These are phyloP conservation scores for Zoanthus sociatus DNA, from an alignment of 92 coral and sea anemone genomes.

Conservation along the genomic window DNA sequence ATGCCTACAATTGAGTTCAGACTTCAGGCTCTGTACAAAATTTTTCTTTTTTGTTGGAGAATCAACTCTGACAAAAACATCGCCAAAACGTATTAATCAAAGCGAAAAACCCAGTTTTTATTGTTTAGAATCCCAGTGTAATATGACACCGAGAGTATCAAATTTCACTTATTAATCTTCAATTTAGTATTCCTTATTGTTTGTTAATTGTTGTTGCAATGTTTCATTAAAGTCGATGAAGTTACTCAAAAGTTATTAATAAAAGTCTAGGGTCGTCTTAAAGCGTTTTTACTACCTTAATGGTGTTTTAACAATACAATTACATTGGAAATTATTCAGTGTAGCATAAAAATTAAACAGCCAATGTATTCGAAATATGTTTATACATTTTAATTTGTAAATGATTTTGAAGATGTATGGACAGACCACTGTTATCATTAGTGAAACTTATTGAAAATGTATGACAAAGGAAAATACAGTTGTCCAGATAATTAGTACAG, in stretches of 20 bases:
- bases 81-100: background rate
- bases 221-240: background rate
- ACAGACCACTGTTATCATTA: constrained; percentile 1
- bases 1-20: background rate
- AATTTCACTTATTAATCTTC: background rate
- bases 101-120: background rate
- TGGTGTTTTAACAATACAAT: constrained; percentile 20
- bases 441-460: constrained; percentile 1
- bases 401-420: constrained; percentile 16
- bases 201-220: background rate
- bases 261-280: background rate
- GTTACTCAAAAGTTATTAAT: background rate
- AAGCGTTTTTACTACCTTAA: constrained; percentile 3
- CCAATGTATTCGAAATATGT: background rate
- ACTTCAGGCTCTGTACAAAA: no score
- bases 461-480: background rate
- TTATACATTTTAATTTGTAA: background rate
- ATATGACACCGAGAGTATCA: background rate
- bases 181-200: background rate
- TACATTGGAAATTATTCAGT: constrained; percentile 15
- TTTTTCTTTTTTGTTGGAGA: constrained; percentile 3
- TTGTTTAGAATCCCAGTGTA: background rate
- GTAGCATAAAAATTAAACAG: constrained; percentile 15
- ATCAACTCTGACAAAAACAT: background rate
- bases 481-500: background rate